phyloP scores from a whole-genome alignment of 2,797 vertebrate species.

The Margarornis squamiger region DNA sequence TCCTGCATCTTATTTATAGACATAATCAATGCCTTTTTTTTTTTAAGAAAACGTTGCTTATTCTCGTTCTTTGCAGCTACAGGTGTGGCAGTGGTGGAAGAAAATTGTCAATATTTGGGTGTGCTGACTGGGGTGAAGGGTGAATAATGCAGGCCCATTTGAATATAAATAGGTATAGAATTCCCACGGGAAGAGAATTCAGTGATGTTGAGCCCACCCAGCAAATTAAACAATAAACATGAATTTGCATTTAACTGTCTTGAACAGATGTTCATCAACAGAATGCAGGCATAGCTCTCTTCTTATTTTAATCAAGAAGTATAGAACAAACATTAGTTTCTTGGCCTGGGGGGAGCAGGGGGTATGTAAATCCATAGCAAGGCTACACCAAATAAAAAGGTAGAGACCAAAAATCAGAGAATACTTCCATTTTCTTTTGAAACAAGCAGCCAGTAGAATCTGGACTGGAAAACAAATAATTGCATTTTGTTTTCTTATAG shows the following conservation, averaged over 20 bases:
- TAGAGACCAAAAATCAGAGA: not conserved
- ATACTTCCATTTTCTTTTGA: not conserved
- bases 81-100: not conserved
- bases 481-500: not conserved
- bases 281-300: not conserved
- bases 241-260: slow-evolving; percentile 34
- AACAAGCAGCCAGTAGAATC: not conserved
- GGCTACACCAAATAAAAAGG: not conserved
- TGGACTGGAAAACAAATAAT: not conserved
- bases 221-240: slow-evolving; percentile 21
- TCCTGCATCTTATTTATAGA: not conserved
- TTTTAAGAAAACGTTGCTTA: not conserved
- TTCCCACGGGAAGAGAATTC: not conserved
- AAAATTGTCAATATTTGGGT: not conserved
- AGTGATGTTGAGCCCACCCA: slow-evolving; percentile 1
- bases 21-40: not conserved
- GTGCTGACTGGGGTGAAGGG: not conserved
- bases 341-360: not conserved
- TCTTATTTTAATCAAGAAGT: not conserved
- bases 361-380: not conserved
- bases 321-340: not conserved
- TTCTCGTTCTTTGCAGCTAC: not conserved
- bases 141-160: not conserved
- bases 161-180: not conserved
- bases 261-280: slow-evolving; percentile 33